These are phyloP conservation scores for Colius striatus DNA, from an alignment of 2,113 vertebrate genomes.

Conservation along the genomic window DNA sequence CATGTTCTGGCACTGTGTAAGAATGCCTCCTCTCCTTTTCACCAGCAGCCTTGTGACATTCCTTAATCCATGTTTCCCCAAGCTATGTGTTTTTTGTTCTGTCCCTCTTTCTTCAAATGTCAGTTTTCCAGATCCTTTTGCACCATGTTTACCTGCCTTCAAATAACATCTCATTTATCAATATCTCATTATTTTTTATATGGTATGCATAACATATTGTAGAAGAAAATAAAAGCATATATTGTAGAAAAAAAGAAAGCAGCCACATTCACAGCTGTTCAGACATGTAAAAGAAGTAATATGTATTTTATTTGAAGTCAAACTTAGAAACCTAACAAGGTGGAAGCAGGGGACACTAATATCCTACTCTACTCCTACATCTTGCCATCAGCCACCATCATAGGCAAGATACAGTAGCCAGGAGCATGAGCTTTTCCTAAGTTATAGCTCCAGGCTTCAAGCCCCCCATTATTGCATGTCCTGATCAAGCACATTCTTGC, in stretches of 20 bases:
- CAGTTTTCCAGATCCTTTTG: not conserved
- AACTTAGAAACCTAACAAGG: not conserved
- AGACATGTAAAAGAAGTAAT: not conserved
- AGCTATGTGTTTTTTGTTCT: not conserved
- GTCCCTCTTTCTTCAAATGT: not conserved
- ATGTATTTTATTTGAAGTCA: not conserved
- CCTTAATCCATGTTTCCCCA: not conserved
- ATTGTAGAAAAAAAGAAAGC: not conserved
- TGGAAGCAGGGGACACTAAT: not conserved
- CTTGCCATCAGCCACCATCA: rapidly evolving
- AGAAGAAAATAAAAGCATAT: not conserved
- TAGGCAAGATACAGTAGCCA: not conserved
- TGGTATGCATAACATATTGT: not conserved
- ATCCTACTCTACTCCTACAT: rapidly evolving
- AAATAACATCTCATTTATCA: not conserved
- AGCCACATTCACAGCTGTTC: not conserved
- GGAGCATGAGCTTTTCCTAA: not conserved
- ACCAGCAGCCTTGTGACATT: not conserved
- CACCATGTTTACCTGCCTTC: not conserved
- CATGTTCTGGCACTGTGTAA: not conserved
- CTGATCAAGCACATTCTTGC: not conserved
- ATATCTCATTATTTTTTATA: not conserved
- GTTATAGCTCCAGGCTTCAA: not conserved
- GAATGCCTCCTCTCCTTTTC: not conserved
- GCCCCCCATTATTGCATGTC: not conserved